A percentile compares a stretch with the other conserved stretches of the same genome.
Conservation (phyloP, 2,888 invertebrate genomes). For the Temnothorax ravouxi region DNA sequence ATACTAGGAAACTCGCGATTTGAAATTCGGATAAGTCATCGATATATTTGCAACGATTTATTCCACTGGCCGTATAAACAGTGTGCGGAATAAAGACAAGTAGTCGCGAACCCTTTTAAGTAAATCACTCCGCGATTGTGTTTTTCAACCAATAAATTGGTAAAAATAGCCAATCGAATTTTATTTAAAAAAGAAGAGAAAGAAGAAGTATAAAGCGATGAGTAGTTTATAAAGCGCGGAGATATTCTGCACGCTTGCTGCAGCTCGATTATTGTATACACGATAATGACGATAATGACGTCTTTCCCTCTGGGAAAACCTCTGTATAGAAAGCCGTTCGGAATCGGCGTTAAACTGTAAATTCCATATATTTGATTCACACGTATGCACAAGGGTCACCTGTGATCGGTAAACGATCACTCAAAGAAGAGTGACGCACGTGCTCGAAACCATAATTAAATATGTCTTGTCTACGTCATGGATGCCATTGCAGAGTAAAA, state of each 20-base stretch:
- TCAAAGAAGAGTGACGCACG: constrained; percentile 33
- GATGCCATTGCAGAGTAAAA: constrained; percentile 48
- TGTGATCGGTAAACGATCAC: too few relatives aligned
- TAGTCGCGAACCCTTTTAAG: constrained; percentile 8
- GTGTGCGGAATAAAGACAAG: background rate
- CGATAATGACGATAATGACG: constrained; percentile 43
- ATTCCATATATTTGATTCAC: too few relatives aligned
- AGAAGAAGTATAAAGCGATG: background rate
- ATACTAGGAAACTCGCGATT: constrained; percentile 44
- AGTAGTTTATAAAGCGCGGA: background rate
- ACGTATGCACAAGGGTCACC: too few relatives aligned
- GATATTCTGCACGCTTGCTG: background rate
- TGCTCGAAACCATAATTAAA: constrained; percentile 55
- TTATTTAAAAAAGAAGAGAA: background rate
- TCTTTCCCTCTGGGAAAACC: background rate
- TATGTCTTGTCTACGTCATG: constrained; percentile 56
- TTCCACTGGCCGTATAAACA: constrained; percentile 6
- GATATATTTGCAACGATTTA: constrained; percentile 17
- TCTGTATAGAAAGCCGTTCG: too few relatives aligned
- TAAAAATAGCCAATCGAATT: background rate
- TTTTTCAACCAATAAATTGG: background rate
- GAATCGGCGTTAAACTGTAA: too few relatives aligned
- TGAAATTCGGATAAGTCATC: constrained; percentile 51
- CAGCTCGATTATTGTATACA: constrained; percentile 14
- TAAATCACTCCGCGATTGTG: constrained; percentile 12